These are phyloP conservation scores for Panthera uncia DNA, from an alignment of 2,113 vertebrate genomes.

Conservation along the genomic window DNA sequence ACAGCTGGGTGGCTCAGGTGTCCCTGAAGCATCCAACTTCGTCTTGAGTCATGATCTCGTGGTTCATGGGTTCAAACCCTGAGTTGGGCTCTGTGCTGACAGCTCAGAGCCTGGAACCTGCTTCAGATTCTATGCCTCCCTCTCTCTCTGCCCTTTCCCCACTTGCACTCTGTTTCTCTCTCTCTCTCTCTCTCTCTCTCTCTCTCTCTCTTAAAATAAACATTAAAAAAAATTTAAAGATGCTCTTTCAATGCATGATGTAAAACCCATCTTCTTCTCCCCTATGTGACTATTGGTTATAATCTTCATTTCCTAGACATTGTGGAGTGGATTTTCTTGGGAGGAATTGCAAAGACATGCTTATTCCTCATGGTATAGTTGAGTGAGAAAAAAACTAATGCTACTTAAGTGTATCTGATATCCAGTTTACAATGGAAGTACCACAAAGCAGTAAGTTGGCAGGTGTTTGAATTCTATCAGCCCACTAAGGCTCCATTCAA, in stretches of 20 bases:
- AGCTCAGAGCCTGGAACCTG: too few species aligned
- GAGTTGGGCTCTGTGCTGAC: too few species aligned
- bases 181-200: too few species aligned
- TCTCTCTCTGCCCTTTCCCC: too few species aligned
- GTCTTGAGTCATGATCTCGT: too few species aligned
- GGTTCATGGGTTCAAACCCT: too few species aligned
- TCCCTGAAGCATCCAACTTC: too few species aligned
- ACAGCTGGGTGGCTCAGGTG: too few species aligned
- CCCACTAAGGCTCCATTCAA: not conserved
- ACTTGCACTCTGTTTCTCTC: too few species aligned
- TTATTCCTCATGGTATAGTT: not conserved
- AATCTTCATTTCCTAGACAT: slow-evolving; percentile 33
- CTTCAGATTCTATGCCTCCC: too few species aligned
- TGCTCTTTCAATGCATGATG: not conserved
- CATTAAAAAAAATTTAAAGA: not conserved
- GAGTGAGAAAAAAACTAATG: not conserved
- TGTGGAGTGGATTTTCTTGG: not conserved
- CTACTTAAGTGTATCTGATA: not conserved
- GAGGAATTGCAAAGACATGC: not conserved
- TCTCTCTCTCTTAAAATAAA: too few species aligned
- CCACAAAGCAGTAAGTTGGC: not conserved
- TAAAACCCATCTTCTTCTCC: not conserved
- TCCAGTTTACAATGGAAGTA: not conserved
- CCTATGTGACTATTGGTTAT: not conserved
- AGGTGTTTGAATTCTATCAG: not conserved